Conservation (phyloP, 1,140 invertebrate species). For the Oryctes rhinoceros region DNA sequence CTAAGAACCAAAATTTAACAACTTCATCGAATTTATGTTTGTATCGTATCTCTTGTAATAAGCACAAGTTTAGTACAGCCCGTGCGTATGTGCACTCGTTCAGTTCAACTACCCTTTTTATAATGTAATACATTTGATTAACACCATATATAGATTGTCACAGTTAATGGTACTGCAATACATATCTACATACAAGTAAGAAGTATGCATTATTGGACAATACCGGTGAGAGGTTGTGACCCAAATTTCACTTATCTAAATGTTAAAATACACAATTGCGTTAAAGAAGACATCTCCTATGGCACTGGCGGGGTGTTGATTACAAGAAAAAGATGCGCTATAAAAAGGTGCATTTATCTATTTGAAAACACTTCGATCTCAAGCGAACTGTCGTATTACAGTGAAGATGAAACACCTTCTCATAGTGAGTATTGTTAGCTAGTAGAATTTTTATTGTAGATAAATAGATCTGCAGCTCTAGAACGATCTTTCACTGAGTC, state of each 20-base stretch:
- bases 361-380: constrained; percentile 24
- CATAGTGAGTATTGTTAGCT: constrained; percentile 38
- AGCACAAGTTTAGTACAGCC: too few species aligned
- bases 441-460: constrained; percentile 11
- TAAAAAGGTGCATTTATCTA: constrained; percentile 41
- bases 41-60: too few species aligned
- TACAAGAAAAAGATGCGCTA: constrained; percentile 39
- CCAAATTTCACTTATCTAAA: constrained; percentile 46
- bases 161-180: background rate
- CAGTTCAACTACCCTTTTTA: constrained; percentile 6
- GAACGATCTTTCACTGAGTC: too few species aligned
- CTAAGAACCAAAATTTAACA: too few species aligned
- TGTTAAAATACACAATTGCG: constrained; percentile 41
- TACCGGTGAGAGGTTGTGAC: constrained; percentile 45
- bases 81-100: background rate
- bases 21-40: too few species aligned
- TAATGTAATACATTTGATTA: background rate
- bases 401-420: constrained; percentile 40
- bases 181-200: constrained; percentile 9
- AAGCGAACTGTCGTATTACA: background rate
- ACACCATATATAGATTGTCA: constrained; percentile 7
- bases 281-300: constrained; percentile 42
- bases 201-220: constrained; percentile 33
- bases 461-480: too few species aligned
- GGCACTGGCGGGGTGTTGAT: constrained; percentile 42